phyloP scores from a whole-genome alignment of 2,797 vertebrate species.

The Paguma larvata region DNA sequence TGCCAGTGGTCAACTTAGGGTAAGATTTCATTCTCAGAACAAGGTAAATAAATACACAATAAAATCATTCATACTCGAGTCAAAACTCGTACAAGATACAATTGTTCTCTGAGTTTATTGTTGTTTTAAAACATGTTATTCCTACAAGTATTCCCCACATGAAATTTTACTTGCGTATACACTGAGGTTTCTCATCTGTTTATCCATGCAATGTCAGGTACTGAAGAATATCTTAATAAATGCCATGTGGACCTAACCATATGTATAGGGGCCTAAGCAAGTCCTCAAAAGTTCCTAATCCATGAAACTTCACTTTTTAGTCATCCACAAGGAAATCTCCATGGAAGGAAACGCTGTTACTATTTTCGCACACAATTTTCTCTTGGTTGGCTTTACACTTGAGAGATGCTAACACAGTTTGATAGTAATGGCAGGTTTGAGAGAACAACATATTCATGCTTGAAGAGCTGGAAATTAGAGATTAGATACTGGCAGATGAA shows the following conservation, averaged over 20 bases:
- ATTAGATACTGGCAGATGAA: background rate
- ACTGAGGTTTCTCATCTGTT: background rate
- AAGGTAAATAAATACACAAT: conserved; percentile 5
- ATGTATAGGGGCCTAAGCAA: background rate
- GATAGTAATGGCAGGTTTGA: background rate
- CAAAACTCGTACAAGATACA: background rate
- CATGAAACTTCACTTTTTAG: background rate
- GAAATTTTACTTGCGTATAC: background rate
- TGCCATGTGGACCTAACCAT: background rate
- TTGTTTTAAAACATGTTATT: background rate
- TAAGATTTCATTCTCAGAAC: conserved; percentile 21
- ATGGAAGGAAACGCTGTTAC: background rate
- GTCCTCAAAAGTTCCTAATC: background rate
- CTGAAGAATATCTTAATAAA: background rate
- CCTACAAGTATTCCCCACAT: background rate
- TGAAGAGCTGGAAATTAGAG: background rate
- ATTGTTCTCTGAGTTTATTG: background rate
- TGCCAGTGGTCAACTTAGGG: background rate
- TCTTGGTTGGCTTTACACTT: background rate
- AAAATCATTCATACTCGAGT: conserved; percentile 37
- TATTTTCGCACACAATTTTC: background rate
- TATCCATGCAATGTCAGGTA: background rate
- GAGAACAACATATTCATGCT: background rate
- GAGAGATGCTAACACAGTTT: background rate
- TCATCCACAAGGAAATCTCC: background rate